Conservation (phyloP, 2,113 vertebrate genomes). For the Erinaceus europaeus region DNA sequence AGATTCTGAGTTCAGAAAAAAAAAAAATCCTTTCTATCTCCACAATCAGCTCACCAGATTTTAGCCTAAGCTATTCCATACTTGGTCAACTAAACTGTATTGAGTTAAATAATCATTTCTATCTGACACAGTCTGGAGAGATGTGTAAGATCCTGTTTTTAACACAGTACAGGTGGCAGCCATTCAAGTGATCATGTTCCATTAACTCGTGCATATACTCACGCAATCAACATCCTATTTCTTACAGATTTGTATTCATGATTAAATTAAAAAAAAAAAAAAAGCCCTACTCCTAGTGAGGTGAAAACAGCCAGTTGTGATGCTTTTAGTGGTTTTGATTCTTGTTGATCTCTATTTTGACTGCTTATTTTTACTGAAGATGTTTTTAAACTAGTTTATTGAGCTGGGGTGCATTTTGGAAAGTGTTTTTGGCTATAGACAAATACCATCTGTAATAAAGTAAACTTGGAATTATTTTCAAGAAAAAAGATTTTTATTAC, state of each 20-base stretch:
- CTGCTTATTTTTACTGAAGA: slow-evolving; percentile 80
- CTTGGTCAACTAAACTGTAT: neutral
- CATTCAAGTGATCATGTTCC: slow-evolving; percentile 45
- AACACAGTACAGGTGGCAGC: slow-evolving; percentile 62
- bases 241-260: slow-evolving; percentile 35
- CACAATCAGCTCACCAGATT: neutral
- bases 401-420: slow-evolving; percentile 75
- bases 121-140: slow-evolving; percentile 60
- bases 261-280: slow-evolving; percentile 12
- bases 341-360: slow-evolving; percentile 73
- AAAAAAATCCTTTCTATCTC: neutral
- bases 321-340: slow-evolving; percentile 41
- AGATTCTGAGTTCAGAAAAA: slow-evolving; percentile 22
- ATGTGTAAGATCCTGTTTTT: slow-evolving; percentile 69
- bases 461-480: slow-evolving; percentile 77
- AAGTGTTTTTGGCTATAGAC: slow-evolving; percentile 77
- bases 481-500: slow-evolving; percentile 75
- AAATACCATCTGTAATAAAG: slow-evolving; percentile 81
- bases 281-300: slow-evolving; percentile 7
- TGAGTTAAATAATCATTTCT: slow-evolving; percentile 41
- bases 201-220: slow-evolving; percentile 47
- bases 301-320: slow-evolving; percentile 16
- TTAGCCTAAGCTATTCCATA: neutral
- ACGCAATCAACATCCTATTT: slow-evolving; percentile 64
- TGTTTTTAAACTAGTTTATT: slow-evolving; percentile 77